These are phyloP conservation scores for Pangasius larnaudii DNA, from an alignment of 2,797 vertebrate species.

Conservation along the genomic window DNA sequence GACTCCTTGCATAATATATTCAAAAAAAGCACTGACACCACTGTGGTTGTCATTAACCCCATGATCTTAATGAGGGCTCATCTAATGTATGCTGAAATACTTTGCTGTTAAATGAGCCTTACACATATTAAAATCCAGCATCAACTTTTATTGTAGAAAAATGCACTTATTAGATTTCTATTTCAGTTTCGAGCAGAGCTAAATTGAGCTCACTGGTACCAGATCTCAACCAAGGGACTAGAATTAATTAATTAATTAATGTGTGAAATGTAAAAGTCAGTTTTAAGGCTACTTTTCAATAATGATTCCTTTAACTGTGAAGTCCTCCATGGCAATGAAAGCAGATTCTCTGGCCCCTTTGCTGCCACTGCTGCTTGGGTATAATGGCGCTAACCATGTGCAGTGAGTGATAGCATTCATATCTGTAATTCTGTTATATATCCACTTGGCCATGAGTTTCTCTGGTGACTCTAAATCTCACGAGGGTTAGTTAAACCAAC, in stretches of 20 bases:
- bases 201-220: not conserved
- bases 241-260: not conserved
- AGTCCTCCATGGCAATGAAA: constrained; percentile 16
- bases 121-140: not conserved
- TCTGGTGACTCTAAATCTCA: constrained; percentile 3
- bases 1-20: not conserved
- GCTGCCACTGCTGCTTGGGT: not conserved
- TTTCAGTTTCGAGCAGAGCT: not conserved
- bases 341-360: constrained; percentile 21
- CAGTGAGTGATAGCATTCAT: constrained; percentile 50
- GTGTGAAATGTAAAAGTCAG: not conserved
- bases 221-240: not conserved
- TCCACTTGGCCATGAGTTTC: constrained; percentile 4
- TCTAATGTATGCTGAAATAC: constrained; percentile 35
- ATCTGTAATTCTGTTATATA: constrained; percentile 52
- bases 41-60: constrained; percentile 17
- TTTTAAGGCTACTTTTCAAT: not conserved
- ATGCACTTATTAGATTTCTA: constrained; percentile 10
- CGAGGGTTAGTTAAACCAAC: constrained; percentile 23
- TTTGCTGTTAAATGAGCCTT: constrained; percentile 38
- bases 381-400: constrained; percentile 21
- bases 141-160: constrained; percentile 9
- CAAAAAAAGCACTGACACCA: constrained; percentile 17
- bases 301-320: not conserved
- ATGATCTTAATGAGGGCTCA: constrained; percentile 39